Evolutionary conservation across 1,140 invertebrate genomes (phyloP).

Genomic region (Andricus grossulariae): DNA sequence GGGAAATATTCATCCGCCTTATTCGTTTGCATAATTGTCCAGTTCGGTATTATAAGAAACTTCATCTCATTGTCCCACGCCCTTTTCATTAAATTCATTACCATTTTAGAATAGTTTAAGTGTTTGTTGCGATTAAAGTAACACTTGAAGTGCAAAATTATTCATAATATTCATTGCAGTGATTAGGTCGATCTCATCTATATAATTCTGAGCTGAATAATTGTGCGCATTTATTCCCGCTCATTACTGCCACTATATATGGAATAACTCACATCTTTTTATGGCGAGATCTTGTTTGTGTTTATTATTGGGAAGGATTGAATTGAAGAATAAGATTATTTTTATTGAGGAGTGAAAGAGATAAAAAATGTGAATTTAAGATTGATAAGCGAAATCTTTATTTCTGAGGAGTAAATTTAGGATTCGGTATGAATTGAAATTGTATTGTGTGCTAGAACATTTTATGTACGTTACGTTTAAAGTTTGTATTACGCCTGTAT

Average conservation of each 20-base stretch:
- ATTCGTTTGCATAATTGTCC: no score
- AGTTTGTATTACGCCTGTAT: constrained; percentile 9
- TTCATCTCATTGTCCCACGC: no score
- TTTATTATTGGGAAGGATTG: no score
- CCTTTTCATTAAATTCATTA: no score
- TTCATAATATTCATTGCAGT: no score
- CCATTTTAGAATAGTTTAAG: no score
- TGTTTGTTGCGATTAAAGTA: no score
- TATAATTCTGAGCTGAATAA: background rate
- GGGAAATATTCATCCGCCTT: no score
- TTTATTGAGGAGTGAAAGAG: background rate
- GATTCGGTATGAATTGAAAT: background rate
- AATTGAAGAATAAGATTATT: background rate
- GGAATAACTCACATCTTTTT: background rate
- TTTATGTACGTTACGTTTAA: background rate
- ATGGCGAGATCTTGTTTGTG: background rate
- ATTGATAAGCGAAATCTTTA: background rate
- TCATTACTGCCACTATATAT: background rate
- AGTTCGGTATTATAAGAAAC: no score
- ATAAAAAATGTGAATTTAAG: background rate
- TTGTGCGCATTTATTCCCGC: background rate
- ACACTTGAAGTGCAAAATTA: no score
- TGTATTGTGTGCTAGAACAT: background rate
- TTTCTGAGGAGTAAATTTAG: background rate
- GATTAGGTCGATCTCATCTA: no score